Evolutionary conservation across 2,113 vertebrate species (phyloP), one percentile per base, ranked within the genome.

Genomic region (Oxygymnocypris stewartii): DNA sequence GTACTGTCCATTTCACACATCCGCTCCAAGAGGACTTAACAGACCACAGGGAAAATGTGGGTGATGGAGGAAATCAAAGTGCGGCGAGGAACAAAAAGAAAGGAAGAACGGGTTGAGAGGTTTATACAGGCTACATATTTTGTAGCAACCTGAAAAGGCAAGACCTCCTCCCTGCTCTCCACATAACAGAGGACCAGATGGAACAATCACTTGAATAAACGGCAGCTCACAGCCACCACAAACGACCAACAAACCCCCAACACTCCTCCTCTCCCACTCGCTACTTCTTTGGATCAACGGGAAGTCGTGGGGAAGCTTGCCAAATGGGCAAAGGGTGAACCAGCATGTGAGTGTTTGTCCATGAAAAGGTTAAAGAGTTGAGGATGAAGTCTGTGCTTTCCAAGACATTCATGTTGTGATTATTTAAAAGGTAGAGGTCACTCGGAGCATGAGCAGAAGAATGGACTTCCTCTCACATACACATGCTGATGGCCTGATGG

Each of bases 111-210:
- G 42, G 35, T 63, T 76, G 23, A 47, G 18, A 63, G 63, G 74
- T 83, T 79, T 86, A 83, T 74, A 79, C n/a, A 78, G 76, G 16
- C 76, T 28, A 78, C 49, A 54, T 79, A 18, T 71, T 83, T 79
- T 79, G 42, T 47, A 79, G 74, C 37, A 44, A 54, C 25, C 54
- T 80, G 75, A 84, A 80, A 82, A 84, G 80, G 69, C 82, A 84
- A 88, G 40, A 83, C 54, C 25, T 79, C 63, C 42, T 83, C 84
- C 44, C 18, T 77, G 84, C 67, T 78, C 73, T 88, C 80, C 80
- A 74, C 84, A 79, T 63, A 86, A 83, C 54, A 86, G 71, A 83
- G 9, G 51, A 28, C 63, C 31, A 67, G 63, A 88, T 73, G 73
- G 75, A 85, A 78, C 79, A 74, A 79, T 28, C 76, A 37, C 49